Evolutionary conservation across 2,797 vertebrate genomes (phyloP).

Genomic region (Pelobates cultripes): DNA sequence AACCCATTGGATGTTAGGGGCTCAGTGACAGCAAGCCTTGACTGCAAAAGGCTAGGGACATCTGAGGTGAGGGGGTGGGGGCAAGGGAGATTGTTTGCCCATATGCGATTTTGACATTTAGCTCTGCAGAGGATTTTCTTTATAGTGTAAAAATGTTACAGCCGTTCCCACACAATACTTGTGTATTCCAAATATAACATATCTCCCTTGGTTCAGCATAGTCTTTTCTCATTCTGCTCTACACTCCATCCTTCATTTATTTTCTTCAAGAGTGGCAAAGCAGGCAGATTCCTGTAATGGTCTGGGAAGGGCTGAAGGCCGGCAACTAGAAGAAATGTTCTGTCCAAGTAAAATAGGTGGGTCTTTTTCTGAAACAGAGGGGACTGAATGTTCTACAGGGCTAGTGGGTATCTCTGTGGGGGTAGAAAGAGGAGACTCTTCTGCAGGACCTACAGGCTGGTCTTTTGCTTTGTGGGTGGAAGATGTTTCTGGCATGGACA

Average conservation of each 20-base stretch:
- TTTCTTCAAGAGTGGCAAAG: conserved; percentile 13
- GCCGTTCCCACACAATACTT: background rate
- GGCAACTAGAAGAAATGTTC: conserved; percentile 13
- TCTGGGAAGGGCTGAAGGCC: conserved; percentile 1
- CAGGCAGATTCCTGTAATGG: conserved; percentile 11
- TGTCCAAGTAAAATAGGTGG: background rate
- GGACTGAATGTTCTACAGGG: conserved; percentile 8
- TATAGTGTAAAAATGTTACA: conserved; percentile 1
- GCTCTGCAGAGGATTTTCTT: conserved; percentile 7
- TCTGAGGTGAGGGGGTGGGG: background rate
- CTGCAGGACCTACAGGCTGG: background rate
- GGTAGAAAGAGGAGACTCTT: background rate
- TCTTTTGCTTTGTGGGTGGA: background rate
- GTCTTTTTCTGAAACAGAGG: background rate
- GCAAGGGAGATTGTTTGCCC: background rate
- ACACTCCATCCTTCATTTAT: conserved; percentile 11
- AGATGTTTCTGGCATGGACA: background rate
- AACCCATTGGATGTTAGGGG: background rate
- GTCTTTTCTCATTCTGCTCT: background rate
- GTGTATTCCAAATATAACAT: background rate
- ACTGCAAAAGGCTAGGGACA: conserved; percentile 9
- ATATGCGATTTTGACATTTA: conserved; percentile 1
- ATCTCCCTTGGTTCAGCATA: background rate
- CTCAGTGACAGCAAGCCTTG: background rate
- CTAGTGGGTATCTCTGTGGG: background rate